Evolutionary conservation across 2,113 vertebrate genomes (phyloP), one percentile per base, ranked within the genome.

Genomic region (Cygnus atratus): DNA sequence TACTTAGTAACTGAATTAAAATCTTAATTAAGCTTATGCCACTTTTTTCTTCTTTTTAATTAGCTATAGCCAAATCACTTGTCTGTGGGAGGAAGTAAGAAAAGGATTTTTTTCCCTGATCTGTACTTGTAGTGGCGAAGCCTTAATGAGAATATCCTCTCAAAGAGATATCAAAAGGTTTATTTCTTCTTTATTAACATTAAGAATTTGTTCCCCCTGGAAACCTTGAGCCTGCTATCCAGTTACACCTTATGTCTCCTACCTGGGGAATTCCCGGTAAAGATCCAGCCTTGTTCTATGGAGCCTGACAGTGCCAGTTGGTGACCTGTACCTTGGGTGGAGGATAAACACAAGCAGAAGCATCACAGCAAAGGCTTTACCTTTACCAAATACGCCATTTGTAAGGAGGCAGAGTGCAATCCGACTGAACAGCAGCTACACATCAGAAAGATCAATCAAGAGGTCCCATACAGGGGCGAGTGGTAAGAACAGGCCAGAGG

Each of bases 1-100:
- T 48, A 81, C 62, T 87, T 86, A 87, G 71, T 88, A 87, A 84
- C 41, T n/a, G 59, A 96, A 96, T 96, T 91, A 96, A 96, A 96
- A 96, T 84, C 80, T 95, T 97, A 95, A 96, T 93, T 95, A 95
- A 48, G 65, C 25, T 80, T 89, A 71, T 63, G 90, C 68, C 41
- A 83, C 89, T 95, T 90, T 92, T 95, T 94, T 74, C 83, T 68
- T 78, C 33, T 18, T 85, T 91, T 87, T 91, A 95, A 96, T 96
- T 91, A 96, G 80, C 26, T 82, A 54, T 9, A 91, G 77, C 61
- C 86, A 94, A 87, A 91, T 88, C 65, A 35, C 76, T 92, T 92
- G 70, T 88, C 92, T 82, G 50, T 25, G 48, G 44, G 21, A 91
- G 90, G 58, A 88, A 92, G 57, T 39, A 88, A 84, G 50, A 76